Base-by-base conservation (phyloP, 2,888 invertebrate genomes). In the Agrochola circellaris region DNA sequence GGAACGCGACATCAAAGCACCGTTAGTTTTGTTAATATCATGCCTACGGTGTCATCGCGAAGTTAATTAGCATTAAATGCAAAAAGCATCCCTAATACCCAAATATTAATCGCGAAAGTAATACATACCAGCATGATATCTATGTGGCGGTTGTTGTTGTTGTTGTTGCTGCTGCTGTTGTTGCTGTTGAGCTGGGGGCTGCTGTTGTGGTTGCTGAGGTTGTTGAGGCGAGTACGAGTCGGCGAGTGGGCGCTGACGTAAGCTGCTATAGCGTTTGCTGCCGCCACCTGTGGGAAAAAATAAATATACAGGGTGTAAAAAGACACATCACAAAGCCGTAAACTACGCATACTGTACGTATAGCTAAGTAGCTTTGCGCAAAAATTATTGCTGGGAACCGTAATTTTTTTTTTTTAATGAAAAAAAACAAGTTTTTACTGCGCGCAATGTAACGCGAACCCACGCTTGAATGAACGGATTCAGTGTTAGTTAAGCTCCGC, bases 261-360 rank as follows among this genome's bases (percentile, higher is more conserved):
- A 88, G 77, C 97, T 97, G 86, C 97, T 97, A 93, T 97, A 97
- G 23, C 97, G 93, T 87, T 97, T 97, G 77, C 97, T 97, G 26
- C 97, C 97, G 23, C 95, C 95, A 30, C 95, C 93, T 17, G 91
- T 17, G n/a, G 26, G 13, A n/a, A 56, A 26, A n/a, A n/a, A 11
- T 4, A 20, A 11, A 17, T 48, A 7, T n/a, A n/a, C n/a, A n/a
- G n/a, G n/a, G n/a, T n/a, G n/a, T n/a, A n/a, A n/a, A n/a, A n/a
- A n/a, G n/a, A n/a, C n/a, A n/a, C n/a, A n/a, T n/a, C n/a, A n/a
- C n/a, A n/a, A n/a, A n/a, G n/a, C n/a, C n/a, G n/a, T n/a, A n/a
- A n/a, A n/a, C n/a, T n/a, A n/a, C n/a, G n/a, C n/a, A n/a, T n/a
- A n/a, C n/a, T n/a, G n/a, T n/a, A n/a, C n/a, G n/a, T n/a, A n/a